A percentile compares a stretch with the other conserved stretches of the same genome.
These are phyloP conservation scores for Thymelicus sylvestris DNA, from an alignment of 2,888 invertebrate species.

Conservation along the genomic window DNA sequence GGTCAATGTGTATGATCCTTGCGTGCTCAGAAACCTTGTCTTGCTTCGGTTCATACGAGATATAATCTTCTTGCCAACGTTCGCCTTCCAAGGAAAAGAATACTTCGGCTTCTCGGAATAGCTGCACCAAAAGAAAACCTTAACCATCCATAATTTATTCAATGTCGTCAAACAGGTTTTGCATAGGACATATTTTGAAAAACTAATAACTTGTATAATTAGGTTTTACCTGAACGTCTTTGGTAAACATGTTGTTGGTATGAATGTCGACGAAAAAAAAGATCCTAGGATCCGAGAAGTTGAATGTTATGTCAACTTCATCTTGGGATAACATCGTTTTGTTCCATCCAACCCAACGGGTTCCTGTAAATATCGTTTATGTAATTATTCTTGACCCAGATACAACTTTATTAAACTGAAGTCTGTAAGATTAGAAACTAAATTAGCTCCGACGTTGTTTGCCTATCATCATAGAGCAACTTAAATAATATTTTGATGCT, in stretches of 20 bases:
- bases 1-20: constrained; percentile 88
- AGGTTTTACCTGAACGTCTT: constrained; percentile 89
- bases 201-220: neutral
- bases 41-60: constrained; percentile 86
- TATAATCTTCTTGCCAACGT: constrained; percentile 88
- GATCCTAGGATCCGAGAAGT: constrained; percentile 90
- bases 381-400: neutral
- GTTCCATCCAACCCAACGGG: constrained; percentile 95
- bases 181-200: neutral
- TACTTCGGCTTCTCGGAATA: constrained; percentile 90
- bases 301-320: constrained; percentile 90
- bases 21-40: constrained; percentile 84
- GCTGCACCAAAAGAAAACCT: constrained; percentile 68
- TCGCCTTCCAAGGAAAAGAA: constrained; percentile 92
- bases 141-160: neutral
- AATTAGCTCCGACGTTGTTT: too few relatives aligned
- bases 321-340: constrained; percentile 85
- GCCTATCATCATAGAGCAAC: too few relatives aligned
- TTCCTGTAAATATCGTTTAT: constrained; percentile 65
- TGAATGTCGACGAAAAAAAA: constrained; percentile 90
- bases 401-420: neutral
- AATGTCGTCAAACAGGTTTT: too few relatives aligned
- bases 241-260: constrained; percentile 91
- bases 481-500: too few relatives aligned
- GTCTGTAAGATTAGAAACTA: too few relatives aligned